Evolutionary conservation across 2,888 invertebrate genomes (phyloP).

Genomic region (Opisthograptis luteolata): DNA sequence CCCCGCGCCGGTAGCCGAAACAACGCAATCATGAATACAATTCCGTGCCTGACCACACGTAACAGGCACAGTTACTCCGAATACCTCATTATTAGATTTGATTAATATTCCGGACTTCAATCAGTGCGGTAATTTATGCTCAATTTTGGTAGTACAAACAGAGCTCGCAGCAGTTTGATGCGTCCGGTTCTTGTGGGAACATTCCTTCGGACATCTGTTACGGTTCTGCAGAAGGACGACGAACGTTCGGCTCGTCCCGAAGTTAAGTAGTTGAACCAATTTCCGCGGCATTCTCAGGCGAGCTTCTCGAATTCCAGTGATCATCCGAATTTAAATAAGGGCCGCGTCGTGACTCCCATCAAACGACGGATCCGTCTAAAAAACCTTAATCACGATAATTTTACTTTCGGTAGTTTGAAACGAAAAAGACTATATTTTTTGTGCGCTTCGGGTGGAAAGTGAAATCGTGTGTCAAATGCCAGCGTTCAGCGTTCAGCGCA

Average conservation of each 20-base stretch:
- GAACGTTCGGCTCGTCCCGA: neutral
- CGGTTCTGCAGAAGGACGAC: neutral
- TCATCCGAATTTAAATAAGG: slow-evolving; percentile 14
- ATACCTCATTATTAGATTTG: slow-evolving; percentile 37
- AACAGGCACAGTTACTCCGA: slow-evolving; percentile 26
- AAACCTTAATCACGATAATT: slow-evolving; percentile 38
- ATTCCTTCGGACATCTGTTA: neutral
- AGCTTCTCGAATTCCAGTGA: slow-evolving; percentile 1
- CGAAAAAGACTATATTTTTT: slow-evolving; percentile 36
- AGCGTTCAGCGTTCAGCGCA: slow-evolving; percentile 45
- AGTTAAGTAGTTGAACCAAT: neutral
- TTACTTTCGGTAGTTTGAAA: slow-evolving; percentile 39
- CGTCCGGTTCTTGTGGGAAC: slow-evolving; percentile 33
- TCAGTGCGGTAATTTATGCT: slow-evolving; percentile 28
- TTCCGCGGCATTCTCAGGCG: neutral
- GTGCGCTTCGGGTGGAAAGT: slow-evolving; percentile 48
- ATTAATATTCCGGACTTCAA: slow-evolving; percentile 34
- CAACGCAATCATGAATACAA: slow-evolving; percentile 28
- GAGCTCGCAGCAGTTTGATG: slow-evolving; percentile 9
- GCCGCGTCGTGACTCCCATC: slow-evolving; percentile 26
- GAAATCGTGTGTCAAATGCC: slow-evolving; percentile 69
- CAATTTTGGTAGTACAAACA: slow-evolving; percentile 26
- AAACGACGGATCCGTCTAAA: slow-evolving; percentile 26
- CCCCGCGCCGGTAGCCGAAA: slow-evolving; percentile 38
- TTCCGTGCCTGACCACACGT: slow-evolving; percentile 23